phyloP scores from a whole-genome alignment of 2,797 vertebrate genomes.

The Oreochromis grahami region DNA sequence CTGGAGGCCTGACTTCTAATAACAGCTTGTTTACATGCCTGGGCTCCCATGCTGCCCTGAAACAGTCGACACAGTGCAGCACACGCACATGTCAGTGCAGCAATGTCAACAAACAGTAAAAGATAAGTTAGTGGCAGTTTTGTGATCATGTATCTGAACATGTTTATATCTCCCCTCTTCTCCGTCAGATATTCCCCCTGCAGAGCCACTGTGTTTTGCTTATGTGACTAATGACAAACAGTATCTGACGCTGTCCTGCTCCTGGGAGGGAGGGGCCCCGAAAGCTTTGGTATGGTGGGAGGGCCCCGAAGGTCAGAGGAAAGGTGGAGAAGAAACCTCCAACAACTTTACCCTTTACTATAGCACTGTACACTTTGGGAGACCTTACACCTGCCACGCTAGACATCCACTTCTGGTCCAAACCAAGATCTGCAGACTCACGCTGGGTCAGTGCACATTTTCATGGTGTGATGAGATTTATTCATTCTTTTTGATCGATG shows the following conservation, averaged over 20 bases:
- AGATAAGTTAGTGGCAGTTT: too few relatives aligned
- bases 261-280: constrained; percentile 85
- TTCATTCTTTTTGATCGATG: background rate
- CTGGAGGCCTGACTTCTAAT: constrained; percentile 62
- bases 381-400: constrained; percentile 78
- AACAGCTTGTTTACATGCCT: constrained; percentile 79
- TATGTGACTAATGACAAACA: constrained; percentile 59
- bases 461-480: background rate
- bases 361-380: constrained; percentile 48
- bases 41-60: constrained; percentile 76
- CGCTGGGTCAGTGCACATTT: constrained; percentile 71
- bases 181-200: constrained; percentile 74
- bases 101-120: background rate
- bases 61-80: constrained; percentile 63
- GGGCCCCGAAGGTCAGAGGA: too few relatives aligned
- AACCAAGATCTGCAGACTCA: constrained; percentile 74
- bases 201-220: constrained; percentile 76
- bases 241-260: constrained; percentile 84
- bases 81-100: constrained; percentile 77
- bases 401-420: constrained; percentile 76
- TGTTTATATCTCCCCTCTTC: background rate
- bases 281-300: constrained; percentile 20
- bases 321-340: too few relatives aligned
- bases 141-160: background rate
- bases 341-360: background rate